A percentile compares a stretch with the other conserved stretches of the same genome.
Conservation (phyloP, 2,797 vertebrate genomes). For the Columba guinea region DNA sequence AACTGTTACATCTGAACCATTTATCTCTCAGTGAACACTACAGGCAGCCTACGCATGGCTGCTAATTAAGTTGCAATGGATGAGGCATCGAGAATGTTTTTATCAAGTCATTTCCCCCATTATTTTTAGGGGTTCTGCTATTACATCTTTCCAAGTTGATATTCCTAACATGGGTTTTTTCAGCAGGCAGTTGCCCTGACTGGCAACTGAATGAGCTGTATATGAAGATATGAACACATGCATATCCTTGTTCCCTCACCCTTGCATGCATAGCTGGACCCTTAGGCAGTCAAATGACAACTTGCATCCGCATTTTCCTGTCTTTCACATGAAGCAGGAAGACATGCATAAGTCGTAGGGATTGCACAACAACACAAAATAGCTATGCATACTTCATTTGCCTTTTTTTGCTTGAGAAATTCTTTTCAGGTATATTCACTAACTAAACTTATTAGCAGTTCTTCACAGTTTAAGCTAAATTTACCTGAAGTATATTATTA, state of each 20-base stretch:
- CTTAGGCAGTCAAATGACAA: background rate
- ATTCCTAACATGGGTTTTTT: background rate
- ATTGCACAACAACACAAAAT: background rate
- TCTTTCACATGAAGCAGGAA: background rate
- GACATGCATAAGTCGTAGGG: background rate
- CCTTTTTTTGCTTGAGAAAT: background rate
- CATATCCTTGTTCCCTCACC: background rate
- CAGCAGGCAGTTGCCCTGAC: background rate
- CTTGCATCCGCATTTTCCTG: background rate
- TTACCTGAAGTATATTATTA: background rate
- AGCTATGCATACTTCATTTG: background rate
- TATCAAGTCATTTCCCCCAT: background rate
- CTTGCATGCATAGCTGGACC: background rate
- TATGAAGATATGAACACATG: background rate
- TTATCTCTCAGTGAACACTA: background rate
- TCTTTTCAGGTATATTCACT: background rate
- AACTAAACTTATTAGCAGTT: background rate
- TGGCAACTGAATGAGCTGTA: background rate
- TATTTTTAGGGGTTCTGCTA: background rate
- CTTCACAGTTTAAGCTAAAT: background rate
- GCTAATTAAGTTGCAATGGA: background rate
- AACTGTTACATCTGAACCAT: background rate
- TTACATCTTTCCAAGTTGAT: background rate
- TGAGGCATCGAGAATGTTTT: background rate
- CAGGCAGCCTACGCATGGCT: background rate